These are phyloP conservation scores for Pampusana beccarii DNA, from an alignment of 2,113 vertebrate genomes.

Conservation along the genomic window DNA sequence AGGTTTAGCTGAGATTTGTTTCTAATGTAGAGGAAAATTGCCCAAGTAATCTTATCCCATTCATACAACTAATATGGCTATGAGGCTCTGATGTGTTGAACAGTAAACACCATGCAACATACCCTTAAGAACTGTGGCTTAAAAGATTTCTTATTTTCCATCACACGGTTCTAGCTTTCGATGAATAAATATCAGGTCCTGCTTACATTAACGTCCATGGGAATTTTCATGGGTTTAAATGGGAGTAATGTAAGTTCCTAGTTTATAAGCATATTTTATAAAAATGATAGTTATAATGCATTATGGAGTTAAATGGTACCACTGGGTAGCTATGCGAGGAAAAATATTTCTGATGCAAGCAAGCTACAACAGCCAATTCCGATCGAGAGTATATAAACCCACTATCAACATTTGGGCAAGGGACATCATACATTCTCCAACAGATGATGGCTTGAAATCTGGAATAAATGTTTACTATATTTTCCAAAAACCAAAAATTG, in stretches of 20 bases:
- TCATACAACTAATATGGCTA: slow-evolving; percentile 58
- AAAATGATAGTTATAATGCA: slow-evolving; percentile 20
- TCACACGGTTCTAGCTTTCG: slow-evolving; percentile 28
- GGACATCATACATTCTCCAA: neutral
- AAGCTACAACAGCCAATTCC: slow-evolving; percentile 17
- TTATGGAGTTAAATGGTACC: slow-evolving; percentile 26
- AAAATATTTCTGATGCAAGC: slow-evolving; percentile 3
- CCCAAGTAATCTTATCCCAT: slow-evolving; percentile 55
- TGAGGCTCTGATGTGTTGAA: slow-evolving; percentile 50
- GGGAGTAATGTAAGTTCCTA: slow-evolving; percentile 23
- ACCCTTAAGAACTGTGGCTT: slow-evolving; percentile 40
- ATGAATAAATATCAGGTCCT: slow-evolving; percentile 54
- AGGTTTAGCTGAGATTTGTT: slow-evolving; percentile 65
- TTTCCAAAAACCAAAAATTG: neutral
- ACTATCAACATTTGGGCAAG: neutral
- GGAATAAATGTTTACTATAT: neutral
- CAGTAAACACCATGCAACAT: slow-evolving; percentile 34
- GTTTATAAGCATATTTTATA: slow-evolving; percentile 55
- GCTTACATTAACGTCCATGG: slow-evolving; percentile 5
- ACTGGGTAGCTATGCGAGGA: neutral
- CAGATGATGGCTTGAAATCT: neutral
- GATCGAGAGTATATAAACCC: neutral
- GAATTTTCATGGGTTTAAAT: slow-evolving; percentile 38
- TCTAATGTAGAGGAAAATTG: slow-evolving; percentile 57
- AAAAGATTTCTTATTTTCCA: slow-evolving; percentile 61